Conservation (phyloP, 2,888 invertebrate species). For the Schrankia costaestrigalis region DNA sequence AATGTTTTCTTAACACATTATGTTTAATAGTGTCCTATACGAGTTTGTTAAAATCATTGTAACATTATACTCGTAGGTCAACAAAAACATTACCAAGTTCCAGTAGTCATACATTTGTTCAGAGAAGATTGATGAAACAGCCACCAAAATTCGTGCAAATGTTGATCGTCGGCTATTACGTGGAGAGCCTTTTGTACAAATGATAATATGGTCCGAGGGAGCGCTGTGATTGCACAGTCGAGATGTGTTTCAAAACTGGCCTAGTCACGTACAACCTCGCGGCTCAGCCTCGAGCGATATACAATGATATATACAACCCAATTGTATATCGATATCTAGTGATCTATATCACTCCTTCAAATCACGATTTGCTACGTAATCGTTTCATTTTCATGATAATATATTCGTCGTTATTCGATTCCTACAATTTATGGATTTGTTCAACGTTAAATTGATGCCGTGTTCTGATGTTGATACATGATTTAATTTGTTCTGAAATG, state of each 20-base stretch:
- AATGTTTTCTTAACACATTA: no score
- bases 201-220: conserved; percentile 47
- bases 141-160: conserved; percentile 53
- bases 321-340: conserved; percentile 32
- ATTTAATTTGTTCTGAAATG: no score
- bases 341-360: conserved; percentile 23
- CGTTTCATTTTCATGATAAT: conserved; percentile 13
- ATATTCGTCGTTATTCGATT: conserved; percentile 11
- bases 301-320: conserved; percentile 34
- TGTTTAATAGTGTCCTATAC: no score
- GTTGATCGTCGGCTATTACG: conserved; percentile 51
- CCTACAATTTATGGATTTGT: conserved; percentile 15
- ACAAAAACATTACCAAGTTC: no score
- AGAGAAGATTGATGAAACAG: conserved; percentile 63
- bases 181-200: conserved; percentile 51
- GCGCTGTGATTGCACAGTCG: conserved; percentile 42
- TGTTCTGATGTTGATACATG: conserved; percentile 17
- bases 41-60: no score
- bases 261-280: conserved; percentile 52
- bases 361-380: conserved; percentile 19
- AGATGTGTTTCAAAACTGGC: conserved; percentile 50
- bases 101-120: no score
- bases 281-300: conserved; percentile 31
- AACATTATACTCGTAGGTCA: no score
- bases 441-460: conserved; percentile 21